A percentile compares a stretch with the other conserved stretches of the same genome.
phyloP scores from a whole-genome alignment of 2,797 vertebrate species.

The Pogoniulus pusillus region DNA sequence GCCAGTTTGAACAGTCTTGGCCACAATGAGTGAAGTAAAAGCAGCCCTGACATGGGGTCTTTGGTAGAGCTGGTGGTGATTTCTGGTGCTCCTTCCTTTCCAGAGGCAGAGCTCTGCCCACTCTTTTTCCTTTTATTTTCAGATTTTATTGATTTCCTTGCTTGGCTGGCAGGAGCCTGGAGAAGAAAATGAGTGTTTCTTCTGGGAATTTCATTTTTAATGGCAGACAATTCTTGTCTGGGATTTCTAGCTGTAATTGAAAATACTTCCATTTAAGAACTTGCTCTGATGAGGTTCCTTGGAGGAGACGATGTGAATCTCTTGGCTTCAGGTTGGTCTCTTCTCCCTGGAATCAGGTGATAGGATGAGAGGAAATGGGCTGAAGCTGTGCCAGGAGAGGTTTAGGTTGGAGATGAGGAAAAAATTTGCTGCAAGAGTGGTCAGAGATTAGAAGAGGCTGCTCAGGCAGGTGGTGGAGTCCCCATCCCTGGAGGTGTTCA shows the following conservation, averaged over 20 bases:
- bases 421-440: no score
- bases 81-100: not conserved
- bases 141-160: conserved; percentile 19
- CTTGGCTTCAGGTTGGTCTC: not conserved
- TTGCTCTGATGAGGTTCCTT: not conserved
- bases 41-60: rapidly evolving
- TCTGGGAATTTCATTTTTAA: conserved; percentile 3
- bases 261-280: not conserved
- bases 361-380: no score
- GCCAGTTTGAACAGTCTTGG: not conserved
- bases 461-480: no score
- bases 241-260: not conserved
- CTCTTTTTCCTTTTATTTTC: not conserved
- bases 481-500: no score
- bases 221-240: not conserved
- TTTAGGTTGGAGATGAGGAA: no score
- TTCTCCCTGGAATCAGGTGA: no score
- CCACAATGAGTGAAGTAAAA: not conserved
- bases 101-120: not conserved
- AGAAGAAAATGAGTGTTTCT: not conserved
- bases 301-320: not conserved
- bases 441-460: no score
- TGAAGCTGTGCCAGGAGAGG: no score
- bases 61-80: not conserved
- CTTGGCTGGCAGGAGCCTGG: not conserved